Conservation (phyloP, 2,797 vertebrate genomes). For the Nasua narica region DNA sequence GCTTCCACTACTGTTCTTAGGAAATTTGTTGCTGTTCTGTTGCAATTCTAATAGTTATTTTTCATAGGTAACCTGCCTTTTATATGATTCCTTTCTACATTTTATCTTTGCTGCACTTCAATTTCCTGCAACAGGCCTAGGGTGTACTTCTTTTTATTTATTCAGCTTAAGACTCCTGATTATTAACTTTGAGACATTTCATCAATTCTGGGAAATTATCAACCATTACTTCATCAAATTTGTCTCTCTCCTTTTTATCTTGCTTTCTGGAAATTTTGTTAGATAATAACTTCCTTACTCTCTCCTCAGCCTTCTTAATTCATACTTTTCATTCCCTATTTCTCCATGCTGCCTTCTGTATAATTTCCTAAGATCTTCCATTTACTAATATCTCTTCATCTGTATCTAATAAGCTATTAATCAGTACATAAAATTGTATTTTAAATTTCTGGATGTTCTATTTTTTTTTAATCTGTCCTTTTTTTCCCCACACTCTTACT, state of each 20-base stretch:
- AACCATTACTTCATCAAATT: not conserved
- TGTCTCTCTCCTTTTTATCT: not conserved
- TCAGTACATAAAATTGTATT: not conserved
- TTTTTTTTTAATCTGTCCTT: not conserved
- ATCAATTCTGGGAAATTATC: not conserved
- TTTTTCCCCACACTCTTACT: not conserved
- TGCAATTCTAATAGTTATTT: not conserved
- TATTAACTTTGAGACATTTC: not conserved
- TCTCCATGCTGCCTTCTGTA: not conserved
- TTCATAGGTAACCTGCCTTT: not conserved
- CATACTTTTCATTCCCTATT: not conserved
- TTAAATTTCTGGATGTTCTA: not conserved
- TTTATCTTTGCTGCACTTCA: not conserved
- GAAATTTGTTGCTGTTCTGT: not conserved
- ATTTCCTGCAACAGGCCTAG: not conserved
- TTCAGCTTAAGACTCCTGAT: not conserved
- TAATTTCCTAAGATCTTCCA: not conserved
- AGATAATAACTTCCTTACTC: not conserved
- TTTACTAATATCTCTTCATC: not conserved
- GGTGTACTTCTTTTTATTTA: not conserved
- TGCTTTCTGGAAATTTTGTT: not conserved
- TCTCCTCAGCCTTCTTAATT: not conserved
- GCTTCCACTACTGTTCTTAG: not conserved
- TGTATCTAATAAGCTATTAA: not conserved
- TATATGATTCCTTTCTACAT: conserved; percentile 14